Conservation (phyloP, 2,113 vertebrate species). For the Chionis minor region DNA sequence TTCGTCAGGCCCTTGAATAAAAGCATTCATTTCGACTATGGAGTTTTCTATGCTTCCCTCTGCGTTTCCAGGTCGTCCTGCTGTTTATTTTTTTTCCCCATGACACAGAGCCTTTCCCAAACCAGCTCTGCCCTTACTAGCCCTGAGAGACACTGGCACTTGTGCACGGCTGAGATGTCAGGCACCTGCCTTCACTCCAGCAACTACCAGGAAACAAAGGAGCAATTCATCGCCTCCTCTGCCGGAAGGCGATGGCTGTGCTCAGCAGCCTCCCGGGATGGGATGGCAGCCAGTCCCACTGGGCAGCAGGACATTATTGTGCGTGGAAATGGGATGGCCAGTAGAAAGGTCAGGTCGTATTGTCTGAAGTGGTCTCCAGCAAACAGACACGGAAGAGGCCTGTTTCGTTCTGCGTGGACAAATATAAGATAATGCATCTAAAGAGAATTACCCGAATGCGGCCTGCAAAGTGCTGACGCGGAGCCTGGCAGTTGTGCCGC, state of each 20-base stretch:
- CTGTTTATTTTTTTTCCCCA: not conserved
- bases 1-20: not conserved
- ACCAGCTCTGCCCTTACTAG: not conserved
- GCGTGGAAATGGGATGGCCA: not conserved
- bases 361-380: not conserved
- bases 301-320: not conserved
- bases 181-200: not conserved
- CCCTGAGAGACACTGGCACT: not conserved
- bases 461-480: not conserved
- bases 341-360: not conserved
- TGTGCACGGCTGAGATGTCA: not conserved
- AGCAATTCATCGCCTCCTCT: not conserved
- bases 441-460: not conserved
- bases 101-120: not conserved
- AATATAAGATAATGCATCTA: not conserved
- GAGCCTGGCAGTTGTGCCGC: not conserved
- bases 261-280: not conserved
- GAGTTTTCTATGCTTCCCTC: not conserved
- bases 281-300: not conserved
- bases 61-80: not conserved
- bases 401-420: not conserved
- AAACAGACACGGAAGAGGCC: not conserved
- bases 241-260: not conserved
- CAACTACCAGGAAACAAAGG: not conserved
- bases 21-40: not conserved